A percentile compares a stretch with the other conserved stretches of the same genome.
These are phyloP conservation scores for Indicator maculatus DNA, from an alignment of 2,113 vertebrate species.

Conservation along the genomic window DNA sequence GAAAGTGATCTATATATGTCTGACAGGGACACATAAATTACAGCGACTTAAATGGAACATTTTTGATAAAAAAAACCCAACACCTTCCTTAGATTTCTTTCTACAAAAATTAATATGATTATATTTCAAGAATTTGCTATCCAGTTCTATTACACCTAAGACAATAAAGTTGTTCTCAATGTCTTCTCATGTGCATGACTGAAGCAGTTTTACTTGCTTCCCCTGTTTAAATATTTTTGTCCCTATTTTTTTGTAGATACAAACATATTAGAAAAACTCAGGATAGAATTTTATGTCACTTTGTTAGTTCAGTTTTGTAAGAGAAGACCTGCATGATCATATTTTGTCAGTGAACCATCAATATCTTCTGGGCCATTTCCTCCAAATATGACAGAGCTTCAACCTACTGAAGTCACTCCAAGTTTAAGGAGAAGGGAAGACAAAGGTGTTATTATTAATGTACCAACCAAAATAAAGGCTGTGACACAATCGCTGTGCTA, in stretches of 20 bases:
- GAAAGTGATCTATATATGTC: background rate
- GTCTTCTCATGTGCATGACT: background rate
- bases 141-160: background rate
- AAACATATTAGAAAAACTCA: background rate
- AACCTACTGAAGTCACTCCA: background rate
- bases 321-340: background rate
- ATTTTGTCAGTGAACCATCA: background rate
- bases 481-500: background rate
- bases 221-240: background rate
- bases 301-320: background rate
- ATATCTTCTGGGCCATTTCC: background rate
- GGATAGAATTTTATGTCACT: background rate
- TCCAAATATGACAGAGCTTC: background rate
- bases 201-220: background rate
- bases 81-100: background rate
- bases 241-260: background rate
- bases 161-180: background rate
- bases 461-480: background rate
- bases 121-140: background rate
- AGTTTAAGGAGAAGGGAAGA: background rate
- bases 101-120: background rate
- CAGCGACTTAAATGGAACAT: background rate
- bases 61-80: background rate
- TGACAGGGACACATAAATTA: background rate
- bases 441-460: background rate